Conservation (phyloP, 2,888 invertebrate genomes). For the Syrista parreyssii region DNA sequence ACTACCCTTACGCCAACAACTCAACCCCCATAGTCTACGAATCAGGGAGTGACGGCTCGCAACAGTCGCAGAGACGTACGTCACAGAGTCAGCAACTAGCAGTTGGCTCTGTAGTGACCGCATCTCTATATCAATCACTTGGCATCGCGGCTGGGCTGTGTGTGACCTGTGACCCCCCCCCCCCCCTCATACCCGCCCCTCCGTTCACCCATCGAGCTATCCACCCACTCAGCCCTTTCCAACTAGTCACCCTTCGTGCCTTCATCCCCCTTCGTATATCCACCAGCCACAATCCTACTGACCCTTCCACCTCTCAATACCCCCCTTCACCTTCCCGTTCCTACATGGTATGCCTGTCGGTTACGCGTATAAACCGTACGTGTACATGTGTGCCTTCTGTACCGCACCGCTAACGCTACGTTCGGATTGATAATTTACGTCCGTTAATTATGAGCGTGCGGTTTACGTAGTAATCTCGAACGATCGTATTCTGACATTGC, state of each 20-base stretch:
- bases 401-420: constrained; percentile 57
- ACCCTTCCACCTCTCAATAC: constrained; percentile 36
- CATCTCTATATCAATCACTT: constrained; percentile 66
- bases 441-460: constrained; percentile 63
- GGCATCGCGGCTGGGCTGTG: constrained; percentile 39
- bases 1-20: background rate
- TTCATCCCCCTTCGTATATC: constrained; percentile 21
- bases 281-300: constrained; percentile 12
- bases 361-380: constrained; percentile 35
- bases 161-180: constrained; percentile 6
- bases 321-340: background rate
- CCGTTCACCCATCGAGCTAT: constrained; percentile 1
- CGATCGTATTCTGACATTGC: background rate
- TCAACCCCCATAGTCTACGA: background rate
- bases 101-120: constrained; percentile 59
- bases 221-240: background rate
- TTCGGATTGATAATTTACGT: constrained; percentile 65
- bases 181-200: constrained; percentile 15
- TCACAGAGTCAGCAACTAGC: constrained; percentile 63
- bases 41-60: constrained; percentile 46
- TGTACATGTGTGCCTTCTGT: constrained; percentile 36
- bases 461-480: constrained; percentile 31
- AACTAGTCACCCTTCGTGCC: constrained; percentile 10
- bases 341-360: constrained; percentile 17
- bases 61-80: constrained; percentile 59